Evolutionary conservation across 2,797 vertebrate genomes (phyloP).

Genomic region (Anguilla anguilla): DNA sequence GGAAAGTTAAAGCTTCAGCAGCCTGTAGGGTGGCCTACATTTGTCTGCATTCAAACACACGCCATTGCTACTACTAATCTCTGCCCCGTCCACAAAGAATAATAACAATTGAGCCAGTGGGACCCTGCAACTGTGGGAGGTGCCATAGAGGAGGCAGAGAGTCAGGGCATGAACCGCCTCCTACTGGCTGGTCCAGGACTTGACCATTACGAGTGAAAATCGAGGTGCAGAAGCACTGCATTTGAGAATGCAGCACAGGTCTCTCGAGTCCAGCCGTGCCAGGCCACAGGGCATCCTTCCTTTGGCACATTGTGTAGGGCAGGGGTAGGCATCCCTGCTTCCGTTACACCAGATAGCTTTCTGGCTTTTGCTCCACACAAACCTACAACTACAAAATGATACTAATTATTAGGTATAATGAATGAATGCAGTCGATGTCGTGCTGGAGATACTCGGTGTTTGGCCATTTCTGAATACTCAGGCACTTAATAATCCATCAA

Average conservation of each 20-base stretch:
- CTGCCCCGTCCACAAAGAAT: background rate
- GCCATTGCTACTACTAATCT: background rate
- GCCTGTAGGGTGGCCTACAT: background rate
- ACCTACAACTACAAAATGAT: background rate
- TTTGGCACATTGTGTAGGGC: constrained; percentile 62
- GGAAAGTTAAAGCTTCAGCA: background rate
- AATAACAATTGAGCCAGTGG: background rate
- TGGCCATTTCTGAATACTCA: background rate
- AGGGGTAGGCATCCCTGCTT: background rate
- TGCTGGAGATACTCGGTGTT: background rate
- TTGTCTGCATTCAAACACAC: constrained; percentile 1
- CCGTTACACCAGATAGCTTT: background rate
- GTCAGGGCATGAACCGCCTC: constrained; percentile 17
- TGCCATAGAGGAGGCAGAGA: background rate
- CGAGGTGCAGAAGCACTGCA: background rate
- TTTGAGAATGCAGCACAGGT: constrained; percentile 7
- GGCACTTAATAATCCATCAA: background rate
- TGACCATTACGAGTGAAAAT: background rate
- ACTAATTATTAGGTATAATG: background rate
- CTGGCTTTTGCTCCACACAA: background rate
- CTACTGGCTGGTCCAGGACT: constrained; percentile 28
- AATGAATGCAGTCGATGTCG: background rate
- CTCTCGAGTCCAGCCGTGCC: constrained; percentile 39
- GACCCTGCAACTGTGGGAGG: background rate
- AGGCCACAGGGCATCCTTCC: constrained; percentile 36